phyloP scores from a whole-genome alignment of 2,797 vertebrate species.

The Lepilemur ruficaudatus region DNA sequence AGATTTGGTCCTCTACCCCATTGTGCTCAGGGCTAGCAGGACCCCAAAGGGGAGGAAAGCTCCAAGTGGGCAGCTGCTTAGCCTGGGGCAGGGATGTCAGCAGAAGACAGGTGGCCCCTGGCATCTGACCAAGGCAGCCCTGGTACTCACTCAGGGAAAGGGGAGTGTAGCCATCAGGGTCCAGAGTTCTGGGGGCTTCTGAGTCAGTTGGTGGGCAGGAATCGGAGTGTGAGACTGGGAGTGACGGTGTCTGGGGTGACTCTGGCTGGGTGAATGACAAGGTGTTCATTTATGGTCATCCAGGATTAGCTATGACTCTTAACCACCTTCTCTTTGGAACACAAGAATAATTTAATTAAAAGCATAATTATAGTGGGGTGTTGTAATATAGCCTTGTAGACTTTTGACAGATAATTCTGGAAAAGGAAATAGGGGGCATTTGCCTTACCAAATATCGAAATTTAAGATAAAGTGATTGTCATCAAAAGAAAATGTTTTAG shows the following conservation, averaged over 20 bases:
- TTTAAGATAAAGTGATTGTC: background rate
- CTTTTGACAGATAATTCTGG: background rate
- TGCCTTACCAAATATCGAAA: background rate
- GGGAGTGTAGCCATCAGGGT: background rate
- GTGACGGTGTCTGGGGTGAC: background rate
- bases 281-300: background rate
- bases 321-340: background rate
- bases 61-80: background rate
- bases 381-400: background rate
- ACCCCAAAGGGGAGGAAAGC: background rate
- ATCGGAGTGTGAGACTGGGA: background rate
- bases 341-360: slow-evolving; percentile 1
- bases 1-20: background rate
- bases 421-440: background rate
- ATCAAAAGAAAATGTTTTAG: background rate
- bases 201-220: background rate
- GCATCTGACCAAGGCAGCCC: background rate
- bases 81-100: background rate
- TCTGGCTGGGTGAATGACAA: background rate
- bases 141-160: background rate
- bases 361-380: background rate
- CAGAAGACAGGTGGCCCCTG: background rate
- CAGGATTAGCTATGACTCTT: background rate
- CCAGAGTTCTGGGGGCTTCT: background rate
- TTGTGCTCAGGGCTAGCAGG: background rate